Base-by-base conservation (phyloP, 2,888 invertebrate genomes). In the Nemoura dubitans region DNA sequence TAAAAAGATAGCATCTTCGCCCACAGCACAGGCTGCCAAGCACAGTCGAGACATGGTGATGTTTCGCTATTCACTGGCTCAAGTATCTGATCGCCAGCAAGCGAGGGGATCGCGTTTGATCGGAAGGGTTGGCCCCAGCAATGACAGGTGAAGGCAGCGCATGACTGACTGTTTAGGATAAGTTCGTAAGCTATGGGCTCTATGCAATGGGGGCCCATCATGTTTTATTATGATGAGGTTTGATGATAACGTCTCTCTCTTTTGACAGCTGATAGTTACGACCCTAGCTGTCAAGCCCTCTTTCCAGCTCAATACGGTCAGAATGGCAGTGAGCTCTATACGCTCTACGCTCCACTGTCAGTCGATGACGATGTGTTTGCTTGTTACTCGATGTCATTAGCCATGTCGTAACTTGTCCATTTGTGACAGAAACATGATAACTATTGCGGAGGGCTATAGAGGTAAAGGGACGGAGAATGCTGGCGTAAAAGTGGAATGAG, bases 391-490 rank as follows among this genome's bases (percentile, higher is more conserved):
- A 84, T 87, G 87, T 87, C 88, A 88, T 87, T 87, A 87, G 87
- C 86, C 29, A 80, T 89, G 89, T 89, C 89, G 87, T 88, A 88
- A 89, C 89, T 89, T 89, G 90, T 90, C 90, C 90, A 90, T 90
- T 90, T 90, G 90, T 90, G 90, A 90, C 90, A 90, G 89, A 89
- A 89, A 87, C 87, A 88, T 86, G 88, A 88, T 88, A 87, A 87
- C 88, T 88, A 87, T 80, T 84, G 80, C 85, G 77, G 42, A 42
- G 77, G 16, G 59, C 59, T 59, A 82, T 6, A 80, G 16, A 76
- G 30, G 83, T 76, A 84, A 84, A 76, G 80, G 78, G 36, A 42
- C 42, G 42, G 36, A 42, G 76, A 86, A 36, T 59, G 14, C 59
- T 59, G 21, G 59, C 21, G 59, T 59, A 59, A 59, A 59, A 59